A percentile compares a stretch with the other conserved stretches of the same genome.
These are phyloP conservation scores for Zosterops lateralis DNA, from an alignment of 2,113 vertebrate species.

Conservation along the genomic window DNA sequence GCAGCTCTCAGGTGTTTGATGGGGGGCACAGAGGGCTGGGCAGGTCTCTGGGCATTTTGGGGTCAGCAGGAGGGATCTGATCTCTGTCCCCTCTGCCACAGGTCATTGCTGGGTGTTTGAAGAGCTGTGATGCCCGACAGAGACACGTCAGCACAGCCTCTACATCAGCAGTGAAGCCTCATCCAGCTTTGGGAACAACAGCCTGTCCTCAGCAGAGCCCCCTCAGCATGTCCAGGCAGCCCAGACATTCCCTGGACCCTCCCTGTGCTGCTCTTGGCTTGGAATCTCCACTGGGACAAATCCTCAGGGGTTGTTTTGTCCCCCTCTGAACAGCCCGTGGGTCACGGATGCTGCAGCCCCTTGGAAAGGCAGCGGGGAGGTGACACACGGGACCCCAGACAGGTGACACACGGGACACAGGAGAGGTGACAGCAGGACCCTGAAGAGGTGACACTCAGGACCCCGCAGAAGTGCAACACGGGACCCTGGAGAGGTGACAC, in stretches of 20 bases:
- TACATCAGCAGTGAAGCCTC: background rate
- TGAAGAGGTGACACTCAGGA: background rate
- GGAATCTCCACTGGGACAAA: background rate
- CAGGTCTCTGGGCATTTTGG: background rate
- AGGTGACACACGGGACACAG: background rate
- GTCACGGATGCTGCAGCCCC: background rate
- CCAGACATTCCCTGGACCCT: background rate
- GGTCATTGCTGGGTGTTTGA: background rate
- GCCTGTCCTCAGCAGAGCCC: background rate
- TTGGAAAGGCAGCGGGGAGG: background rate
- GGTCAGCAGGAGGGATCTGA: background rate
- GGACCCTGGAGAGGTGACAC: background rate
- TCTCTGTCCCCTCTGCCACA: background rate
- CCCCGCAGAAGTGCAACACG: background rate
- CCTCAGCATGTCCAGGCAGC: background rate
- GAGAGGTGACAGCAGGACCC: background rate
- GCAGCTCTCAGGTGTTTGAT: background rate
- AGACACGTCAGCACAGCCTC: background rate
- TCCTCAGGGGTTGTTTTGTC: background rate
- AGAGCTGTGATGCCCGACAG: background rate
- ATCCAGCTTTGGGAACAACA: background rate
- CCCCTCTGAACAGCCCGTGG: background rate
- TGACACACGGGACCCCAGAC: background rate
- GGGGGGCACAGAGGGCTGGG: background rate
- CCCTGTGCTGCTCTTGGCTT: background rate